Evolutionary conservation across 2,113 vertebrate genomes (phyloP).

Genomic region (Coptodon rendalli): DNA sequence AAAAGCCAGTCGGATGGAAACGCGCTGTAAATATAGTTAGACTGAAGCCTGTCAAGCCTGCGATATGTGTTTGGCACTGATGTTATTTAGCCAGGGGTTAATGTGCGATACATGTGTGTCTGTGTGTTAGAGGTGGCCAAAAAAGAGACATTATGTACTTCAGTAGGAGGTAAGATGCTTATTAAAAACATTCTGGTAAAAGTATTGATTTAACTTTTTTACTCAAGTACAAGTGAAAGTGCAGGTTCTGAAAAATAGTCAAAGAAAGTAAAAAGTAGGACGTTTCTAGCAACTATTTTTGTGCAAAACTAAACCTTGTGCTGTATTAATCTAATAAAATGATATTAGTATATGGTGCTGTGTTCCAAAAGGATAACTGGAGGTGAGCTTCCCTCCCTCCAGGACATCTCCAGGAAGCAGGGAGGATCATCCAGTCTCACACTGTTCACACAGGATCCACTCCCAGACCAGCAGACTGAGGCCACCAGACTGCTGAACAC

Average conservation of each 20-base stretch:
- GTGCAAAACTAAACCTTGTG: neutral
- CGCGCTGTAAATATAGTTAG: neutral
- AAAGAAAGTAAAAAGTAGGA: neutral
- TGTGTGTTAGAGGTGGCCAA: neutral
- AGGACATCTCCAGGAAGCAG: neutral
- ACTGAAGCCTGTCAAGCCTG: neutral
- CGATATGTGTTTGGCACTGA: neutral
- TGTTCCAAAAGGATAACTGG: neutral
- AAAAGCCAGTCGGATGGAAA: neutral
- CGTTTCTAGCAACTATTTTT: neutral
- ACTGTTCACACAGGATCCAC: neutral
- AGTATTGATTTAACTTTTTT: neutral
- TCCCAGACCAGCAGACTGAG: neutral
- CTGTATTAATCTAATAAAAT: neutral
- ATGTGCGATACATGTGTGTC: neutral
- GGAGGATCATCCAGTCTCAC: neutral
- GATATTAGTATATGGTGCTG: neutral
- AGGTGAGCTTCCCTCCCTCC: neutral
- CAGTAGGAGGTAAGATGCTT: neutral
- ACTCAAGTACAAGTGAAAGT: neutral
- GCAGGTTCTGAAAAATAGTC: neutral
- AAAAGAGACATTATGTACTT: neutral
- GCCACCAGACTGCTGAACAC: neutral
- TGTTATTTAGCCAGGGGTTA: neutral
- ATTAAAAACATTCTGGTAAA: neutral